Evolutionary conservation across 2,113 vertebrate genomes (phyloP).

Genomic region (Sinocyclocheilus rhinocerous): DNA sequence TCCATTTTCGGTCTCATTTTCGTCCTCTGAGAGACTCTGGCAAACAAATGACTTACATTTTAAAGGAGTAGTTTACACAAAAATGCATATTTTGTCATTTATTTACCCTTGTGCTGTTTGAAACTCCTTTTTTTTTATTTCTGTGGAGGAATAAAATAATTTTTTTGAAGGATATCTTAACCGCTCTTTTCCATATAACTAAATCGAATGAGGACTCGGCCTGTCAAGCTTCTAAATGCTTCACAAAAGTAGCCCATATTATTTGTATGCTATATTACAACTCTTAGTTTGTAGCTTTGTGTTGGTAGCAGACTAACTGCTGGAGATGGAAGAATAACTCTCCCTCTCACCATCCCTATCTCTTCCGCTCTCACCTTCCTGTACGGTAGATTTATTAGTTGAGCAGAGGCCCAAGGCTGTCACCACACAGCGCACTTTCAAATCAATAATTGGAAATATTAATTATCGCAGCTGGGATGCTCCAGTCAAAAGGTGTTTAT

Average conservation of each 20-base stretch:
- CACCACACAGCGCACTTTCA: conserved; percentile 73
- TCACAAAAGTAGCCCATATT: background rate
- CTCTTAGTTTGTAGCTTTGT: background rate
- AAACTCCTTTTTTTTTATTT: background rate
- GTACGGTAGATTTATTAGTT: conserved; percentile 73
- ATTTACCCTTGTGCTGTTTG: background rate
- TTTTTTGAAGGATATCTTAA: background rate
- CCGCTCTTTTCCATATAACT: background rate
- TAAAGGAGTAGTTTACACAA: conserved; percentile 17
- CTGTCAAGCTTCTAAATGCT: background rate
- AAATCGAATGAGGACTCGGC: background rate
- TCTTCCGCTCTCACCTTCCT: conserved; percentile 38
- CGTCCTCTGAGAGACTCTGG: conserved; percentile 32
- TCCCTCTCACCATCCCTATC: background rate
- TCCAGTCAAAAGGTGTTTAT: conserved; percentile 75
- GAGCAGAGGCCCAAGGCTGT: conserved; percentile 68
- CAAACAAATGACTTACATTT: conserved; percentile 44
- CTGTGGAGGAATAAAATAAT: background rate
- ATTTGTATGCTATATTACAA: background rate
- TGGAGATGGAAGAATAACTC: background rate
- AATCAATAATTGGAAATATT: conserved; percentile 84
- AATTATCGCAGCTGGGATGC: conserved; percentile 76
- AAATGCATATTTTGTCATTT: conserved; percentile 10
- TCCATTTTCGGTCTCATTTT: conserved; percentile 47
- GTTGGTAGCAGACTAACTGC: background rate